Base-by-base conservation (phyloP, 2,797 vertebrate species). In the Danio kyathit region DNA sequence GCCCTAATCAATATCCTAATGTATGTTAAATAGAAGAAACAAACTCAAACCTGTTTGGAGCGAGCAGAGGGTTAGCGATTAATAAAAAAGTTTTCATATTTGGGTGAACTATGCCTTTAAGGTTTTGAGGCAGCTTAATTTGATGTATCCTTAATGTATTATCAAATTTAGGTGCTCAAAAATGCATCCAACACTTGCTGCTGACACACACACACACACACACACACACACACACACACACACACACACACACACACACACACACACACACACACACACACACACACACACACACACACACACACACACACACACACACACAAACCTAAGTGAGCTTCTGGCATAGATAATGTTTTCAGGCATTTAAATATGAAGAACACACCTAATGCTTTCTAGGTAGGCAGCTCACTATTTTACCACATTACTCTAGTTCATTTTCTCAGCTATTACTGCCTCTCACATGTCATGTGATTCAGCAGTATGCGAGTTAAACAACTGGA, bases 291-390 rank as follows among this genome's bases (percentile, higher is more conserved):
- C 78, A 82, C 49, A 52, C 49, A 29, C 29, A 29, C 3, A 29
- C 29, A 29, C 29, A 29, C 29, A 29, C 1, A 29, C 29, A 1
- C 29, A 29, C 29, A 29, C 1, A 29, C 29, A n/a, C n/a, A 29
- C 29, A 29, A 1, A 29, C 3, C 83, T 59, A 71, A 83, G 82
- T 70, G 38, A 73, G 1, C 17, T 57, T 46, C 88, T 84, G 88
- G 89, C 75, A 85, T 0, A 59, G 40, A 17, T 66, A 81, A 76
- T 65, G 72, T 21, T 60, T 73, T 56, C 17, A 11, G 41, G 6
- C 17, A 12, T 19, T 14, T 66, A 19, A 66, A 44, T 19, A 11
- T 38, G 63, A 5, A 6, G 10, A 14, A 65, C 9, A 19, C 64
- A 21, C 6, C n/a, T 7, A 40, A 19, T 17, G 41, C 59, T 60